Evolutionary conservation across 2,797 vertebrate genomes (phyloP).

Genomic region (Acanthornis magna): DNA sequence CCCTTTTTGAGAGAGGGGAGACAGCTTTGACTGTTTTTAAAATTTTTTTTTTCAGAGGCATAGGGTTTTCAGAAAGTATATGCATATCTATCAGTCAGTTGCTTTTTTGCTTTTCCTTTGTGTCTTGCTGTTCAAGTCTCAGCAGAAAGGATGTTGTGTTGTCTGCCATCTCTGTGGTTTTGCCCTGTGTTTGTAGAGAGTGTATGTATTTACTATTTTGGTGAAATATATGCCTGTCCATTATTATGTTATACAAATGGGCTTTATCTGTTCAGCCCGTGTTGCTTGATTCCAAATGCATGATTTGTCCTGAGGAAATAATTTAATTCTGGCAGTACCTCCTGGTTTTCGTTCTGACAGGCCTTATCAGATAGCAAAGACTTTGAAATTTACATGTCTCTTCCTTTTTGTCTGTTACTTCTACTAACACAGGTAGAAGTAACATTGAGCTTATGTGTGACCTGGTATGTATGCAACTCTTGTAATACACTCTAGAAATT

Average conservation of each 20-base stretch:
- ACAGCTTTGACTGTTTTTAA: not conserved
- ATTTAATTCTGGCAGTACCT: slow-evolving; percentile 47
- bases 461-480: not conserved
- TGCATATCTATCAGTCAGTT: slow-evolving; percentile 3
- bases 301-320: slow-evolving; percentile 60
- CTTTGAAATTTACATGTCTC: slow-evolving; percentile 57
- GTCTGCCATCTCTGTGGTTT: slow-evolving; percentile 31
- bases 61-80: not conserved
- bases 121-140: slow-evolving; percentile 35
- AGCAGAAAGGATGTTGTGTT: slow-evolving; percentile 41
- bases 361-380: slow-evolving; percentile 44
- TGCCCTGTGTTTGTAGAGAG: slow-evolving; percentile 7
- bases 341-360: slow-evolving; percentile 57
- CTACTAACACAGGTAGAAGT: not conserved
- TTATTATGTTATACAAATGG: slow-evolving; percentile 48
- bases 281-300: slow-evolving; percentile 35
- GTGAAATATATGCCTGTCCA: slow-evolving; percentile 26
- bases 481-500: not conserved
- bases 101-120: slow-evolving; percentile 1
- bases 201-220: slow-evolving; percentile 44
- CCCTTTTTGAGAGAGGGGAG: not conserved
- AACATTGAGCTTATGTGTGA: not conserved
- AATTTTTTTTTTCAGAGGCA: not conserved
- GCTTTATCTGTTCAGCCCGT: slow-evolving; percentile 37
- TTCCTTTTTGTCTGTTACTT: slow-evolving; percentile 52